Conservation (phyloP, 2,797 vertebrate genomes). For the Takifugu rubripes region DNA sequence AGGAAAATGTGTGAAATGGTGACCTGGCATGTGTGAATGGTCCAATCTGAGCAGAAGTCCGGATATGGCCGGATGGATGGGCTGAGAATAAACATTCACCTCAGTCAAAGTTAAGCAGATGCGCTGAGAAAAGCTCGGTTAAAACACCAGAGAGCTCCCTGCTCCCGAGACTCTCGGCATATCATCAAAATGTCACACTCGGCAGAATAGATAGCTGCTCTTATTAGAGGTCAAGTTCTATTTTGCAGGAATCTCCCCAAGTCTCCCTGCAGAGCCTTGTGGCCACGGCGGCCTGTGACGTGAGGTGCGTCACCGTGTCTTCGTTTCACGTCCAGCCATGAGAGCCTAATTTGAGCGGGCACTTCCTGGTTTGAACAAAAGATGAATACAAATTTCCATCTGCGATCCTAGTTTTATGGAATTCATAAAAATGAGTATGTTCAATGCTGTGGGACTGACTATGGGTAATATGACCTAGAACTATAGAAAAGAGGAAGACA, state of each 20-base stretch:
- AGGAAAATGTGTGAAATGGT: background rate
- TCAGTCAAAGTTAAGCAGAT: conserved; percentile 26
- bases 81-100: conserved; percentile 3
- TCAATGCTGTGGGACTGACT: conserved; percentile 19
- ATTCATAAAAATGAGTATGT: conserved; percentile 17
- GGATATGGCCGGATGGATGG: background rate
- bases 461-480: conserved; percentile 21
- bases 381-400: conserved; percentile 22
- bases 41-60: background rate
- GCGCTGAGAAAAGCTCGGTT: conserved; percentile 21
- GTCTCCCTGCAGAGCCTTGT: conserved; percentile 40
- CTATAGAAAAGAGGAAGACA: conserved; percentile 4
- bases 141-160: conserved; percentile 38
- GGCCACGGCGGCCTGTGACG: conserved; percentile 23
- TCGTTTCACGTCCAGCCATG: conserved; percentile 29
- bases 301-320: conserved; percentile 25
- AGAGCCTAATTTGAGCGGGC: conserved; percentile 44
- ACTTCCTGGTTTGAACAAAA: conserved; percentile 36
- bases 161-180: conserved; percentile 32
- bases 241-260: conserved; percentile 50
- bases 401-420: conserved; percentile 34
- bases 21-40: background rate
- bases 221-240: conserved; percentile 57
- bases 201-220: conserved; percentile 43
- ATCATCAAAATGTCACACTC: conserved; percentile 62